Evolutionary conservation across 1,140 invertebrate species (phyloP), one percentile per base, ranked within the genome.

Genomic region (Anoplophora glabripennis): DNA sequence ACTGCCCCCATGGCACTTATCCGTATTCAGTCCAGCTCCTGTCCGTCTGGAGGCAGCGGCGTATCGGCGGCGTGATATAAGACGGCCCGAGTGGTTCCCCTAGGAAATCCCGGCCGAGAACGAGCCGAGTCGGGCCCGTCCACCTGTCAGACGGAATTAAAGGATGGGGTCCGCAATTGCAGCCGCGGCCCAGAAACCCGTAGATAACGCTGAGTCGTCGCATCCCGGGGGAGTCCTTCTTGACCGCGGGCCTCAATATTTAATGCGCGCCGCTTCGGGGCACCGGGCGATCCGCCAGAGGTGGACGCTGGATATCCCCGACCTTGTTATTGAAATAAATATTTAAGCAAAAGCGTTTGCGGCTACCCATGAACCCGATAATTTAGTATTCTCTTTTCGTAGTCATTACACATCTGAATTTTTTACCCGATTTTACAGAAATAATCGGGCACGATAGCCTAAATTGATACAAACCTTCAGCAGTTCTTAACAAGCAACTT

Each of bases 61-160:
- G 63, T 58, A 63, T 62, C 55, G 57, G 28, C 61, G 58, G 58
- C 56, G 64, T 68, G 66, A 71, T 69, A 69, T 71, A 70, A 71
- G 69, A 67, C 63, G 66, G 64, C 60, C 48, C 40, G 64, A 68
- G 63, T 60, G 53, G 61, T 60, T 69, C 67, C 70, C 70, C 61
- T 33, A 67, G 66, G 69, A 70, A 68, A 67, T 72, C 57, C 67
- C 67, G 51, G 21, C 61, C 57, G 53, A 60, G 61, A 62, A 58
- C 47, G 53, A 57, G 57, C 57, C 57, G 63, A 57, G 44, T 53
- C 58, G 60, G 42, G 54, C 53, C 60, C 64, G 69, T 71, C 66
- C 66, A 73, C 72, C 70, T 73, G 72, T 73, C 72, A 73, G 63
- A 42, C 54, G 48, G 67, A 72, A 73, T 73, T 73, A 73, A 73